These are phyloP conservation scores for Chamaetylas fuelleborni DNA, from an alignment of 2,113 vertebrate genomes.

Conservation along the genomic window DNA sequence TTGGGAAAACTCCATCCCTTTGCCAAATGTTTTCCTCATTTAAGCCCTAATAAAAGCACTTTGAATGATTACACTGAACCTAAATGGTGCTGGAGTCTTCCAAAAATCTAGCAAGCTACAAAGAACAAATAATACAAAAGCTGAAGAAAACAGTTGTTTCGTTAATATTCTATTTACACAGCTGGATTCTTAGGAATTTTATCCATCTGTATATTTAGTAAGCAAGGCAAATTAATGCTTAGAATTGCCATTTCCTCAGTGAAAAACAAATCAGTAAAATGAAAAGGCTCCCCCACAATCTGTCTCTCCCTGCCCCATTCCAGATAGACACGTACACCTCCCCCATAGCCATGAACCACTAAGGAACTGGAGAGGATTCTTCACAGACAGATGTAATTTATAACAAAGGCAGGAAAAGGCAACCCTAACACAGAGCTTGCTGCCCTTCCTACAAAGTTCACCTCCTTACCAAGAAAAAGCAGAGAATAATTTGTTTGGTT, in stretches of 20 bases:
- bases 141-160: conserved; percentile 30
- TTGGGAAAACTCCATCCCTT: not conserved
- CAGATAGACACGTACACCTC: not conserved
- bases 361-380: conserved; percentile 46
- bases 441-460: conserved; percentile 66
- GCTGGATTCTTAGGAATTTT: conserved; percentile 21
- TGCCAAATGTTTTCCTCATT: not conserved
- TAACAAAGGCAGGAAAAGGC: conserved; percentile 65
- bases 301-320: not conserved
- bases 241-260: not conserved
- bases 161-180: conserved; percentile 44
- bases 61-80: not conserved
- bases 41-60: conserved; percentile 5
- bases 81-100: not conserved
- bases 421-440: conserved; percentile 29
- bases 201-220: conserved; percentile 12
- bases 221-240: not conserved
- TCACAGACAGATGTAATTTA: conserved; percentile 50
- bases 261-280: not conserved
- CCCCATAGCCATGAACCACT: not conserved
- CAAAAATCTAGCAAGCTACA: conserved; percentile 5
- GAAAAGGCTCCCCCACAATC: not conserved
- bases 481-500: conserved; percentile 49
- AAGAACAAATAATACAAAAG: conserved; percentile 2
- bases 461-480: conserved; percentile 53